These are phyloP conservation scores for Saxidomus purpurata DNA, from an alignment of 1,140 invertebrate species.

Conservation along the genomic window DNA sequence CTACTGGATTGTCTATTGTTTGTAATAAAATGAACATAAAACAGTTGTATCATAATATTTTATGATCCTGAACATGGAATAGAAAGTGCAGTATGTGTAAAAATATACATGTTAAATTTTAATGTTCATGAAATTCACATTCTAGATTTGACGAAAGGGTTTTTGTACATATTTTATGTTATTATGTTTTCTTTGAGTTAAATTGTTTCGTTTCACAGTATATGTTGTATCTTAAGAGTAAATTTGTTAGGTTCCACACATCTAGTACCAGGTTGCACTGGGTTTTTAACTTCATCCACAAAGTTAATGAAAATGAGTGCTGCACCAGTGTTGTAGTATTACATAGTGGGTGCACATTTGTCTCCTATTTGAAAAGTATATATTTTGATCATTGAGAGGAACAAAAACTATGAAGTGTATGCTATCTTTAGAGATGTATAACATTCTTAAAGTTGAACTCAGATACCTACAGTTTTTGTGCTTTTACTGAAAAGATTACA, in stretches of 20 bases:
- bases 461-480: background rate
- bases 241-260: too few species aligned
- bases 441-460: background rate
- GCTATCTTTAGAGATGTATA: background rate
- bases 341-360: too few species aligned
- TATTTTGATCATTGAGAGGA: too few species aligned
- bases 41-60: constrained; percentile 21
- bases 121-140: background rate
- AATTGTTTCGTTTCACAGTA: too few species aligned
- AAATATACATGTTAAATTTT: background rate
- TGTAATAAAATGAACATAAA: constrained; percentile 17
- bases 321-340: too few species aligned
- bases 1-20: background rate
- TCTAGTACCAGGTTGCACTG: too few species aligned
- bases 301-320: too few species aligned
- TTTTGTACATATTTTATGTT: too few species aligned
- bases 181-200: too few species aligned
- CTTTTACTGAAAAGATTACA: background rate
- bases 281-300: too few species aligned
- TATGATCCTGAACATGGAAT: background rate
- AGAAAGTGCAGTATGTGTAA: background rate
- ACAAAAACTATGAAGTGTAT: background rate
- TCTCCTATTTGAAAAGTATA: too few species aligned
- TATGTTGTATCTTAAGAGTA: too few species aligned
- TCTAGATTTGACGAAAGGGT: background rate